A percentile compares a stretch with the other conserved stretches of the same genome.
Evolutionary conservation across 2,888 invertebrate genomes (phyloP).

Genomic region (Keiferia lycopersicella): DNA sequence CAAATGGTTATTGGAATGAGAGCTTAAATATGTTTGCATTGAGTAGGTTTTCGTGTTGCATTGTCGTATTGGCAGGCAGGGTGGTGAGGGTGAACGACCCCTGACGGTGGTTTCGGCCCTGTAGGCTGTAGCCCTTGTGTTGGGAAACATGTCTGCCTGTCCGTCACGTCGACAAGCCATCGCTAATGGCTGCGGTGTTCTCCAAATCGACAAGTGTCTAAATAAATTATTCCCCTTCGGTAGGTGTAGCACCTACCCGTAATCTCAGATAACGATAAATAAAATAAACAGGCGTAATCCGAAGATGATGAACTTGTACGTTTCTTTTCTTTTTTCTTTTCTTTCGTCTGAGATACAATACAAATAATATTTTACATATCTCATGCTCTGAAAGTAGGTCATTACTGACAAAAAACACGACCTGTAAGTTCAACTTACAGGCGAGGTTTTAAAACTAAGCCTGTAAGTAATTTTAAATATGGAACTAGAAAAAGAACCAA

Average conservation of each 20-base stretch:
- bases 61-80: slow-evolving; percentile 19
- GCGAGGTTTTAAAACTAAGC: too few species aligned
- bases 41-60: slow-evolving; percentile 15
- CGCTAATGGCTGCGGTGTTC: slow-evolving; percentile 33
- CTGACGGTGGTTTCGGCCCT: slow-evolving; percentile 19
- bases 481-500: too few species aligned
- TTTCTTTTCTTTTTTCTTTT: background rate
- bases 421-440: too few species aligned
- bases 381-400: too few species aligned
- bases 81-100: slow-evolving; percentile 61
- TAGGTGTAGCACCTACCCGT: background rate
- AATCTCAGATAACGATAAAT: too few species aligned
- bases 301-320: too few species aligned
- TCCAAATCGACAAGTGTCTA: slow-evolving; percentile 24
- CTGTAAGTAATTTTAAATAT: too few species aligned
- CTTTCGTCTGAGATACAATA: background rate
- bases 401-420: too few species aligned
- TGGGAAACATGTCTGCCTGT: slow-evolving; percentile 50
- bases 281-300: too few species aligned
- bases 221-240: slow-evolving; percentile 22
- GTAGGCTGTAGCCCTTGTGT: slow-evolving; percentile 32
- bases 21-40: slow-evolving; percentile 13
- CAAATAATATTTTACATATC: background rate
- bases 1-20: slow-evolving; percentile 5
- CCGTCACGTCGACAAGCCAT: slow-evolving; percentile 50